A percentile compares a stretch with the other conserved stretches of the same genome.
phyloP scores from a whole-genome alignment of 2,888 invertebrate genomes.

The Ichneumon xanthorius region DNA sequence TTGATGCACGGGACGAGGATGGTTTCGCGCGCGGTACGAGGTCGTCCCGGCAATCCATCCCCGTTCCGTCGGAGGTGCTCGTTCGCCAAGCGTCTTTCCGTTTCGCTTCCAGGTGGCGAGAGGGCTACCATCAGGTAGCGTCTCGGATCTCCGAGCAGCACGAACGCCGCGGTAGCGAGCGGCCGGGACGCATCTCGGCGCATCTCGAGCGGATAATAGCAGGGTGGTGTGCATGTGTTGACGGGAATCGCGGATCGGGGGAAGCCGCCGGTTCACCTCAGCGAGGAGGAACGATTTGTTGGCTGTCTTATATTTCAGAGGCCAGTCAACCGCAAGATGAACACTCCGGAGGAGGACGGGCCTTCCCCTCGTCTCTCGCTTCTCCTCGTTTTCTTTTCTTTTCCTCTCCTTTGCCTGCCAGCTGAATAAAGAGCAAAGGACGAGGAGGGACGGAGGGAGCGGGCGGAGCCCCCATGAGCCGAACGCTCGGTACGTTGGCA shows the following conservation, averaged over 20 bases:
- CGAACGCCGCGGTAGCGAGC: constrained; percentile 33
- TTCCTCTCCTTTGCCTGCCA: constrained; percentile 24
- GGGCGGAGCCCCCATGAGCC: constrained; percentile 29
- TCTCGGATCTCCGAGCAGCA: constrained; percentile 39
- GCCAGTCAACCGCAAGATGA: constrained; percentile 66
- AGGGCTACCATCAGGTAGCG: constrained; percentile 53
- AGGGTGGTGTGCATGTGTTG: constrained; percentile 65
- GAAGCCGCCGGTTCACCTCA: constrained; percentile 54
- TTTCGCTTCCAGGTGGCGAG: constrained; percentile 52
- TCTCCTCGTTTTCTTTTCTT: constrained; percentile 1
- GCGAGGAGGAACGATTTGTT: constrained; percentile 62
- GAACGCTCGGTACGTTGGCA: constrained; percentile 25
- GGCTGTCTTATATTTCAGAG: constrained; percentile 66
- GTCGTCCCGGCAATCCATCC: constrained; percentile 13
- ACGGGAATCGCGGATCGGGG: constrained; percentile 49
- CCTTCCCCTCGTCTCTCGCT: constrained; percentile 31
- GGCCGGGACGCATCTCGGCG: constrained; percentile 55
- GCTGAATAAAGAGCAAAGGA: constrained; percentile 46
- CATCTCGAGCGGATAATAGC: constrained; percentile 65
- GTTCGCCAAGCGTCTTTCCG: constrained; percentile 31
- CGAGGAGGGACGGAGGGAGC: constrained; percentile 16
- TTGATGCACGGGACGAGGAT: constrained; percentile 13
- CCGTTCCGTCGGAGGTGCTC: constrained; percentile 2
- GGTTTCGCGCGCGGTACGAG: not conserved
- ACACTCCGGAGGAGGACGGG: constrained; percentile 48